A percentile compares a stretch with the other conserved stretches of the same genome.
phyloP scores from a whole-genome alignment of 2,113 vertebrate genomes.

The Microtus ochrogaster region DNA sequence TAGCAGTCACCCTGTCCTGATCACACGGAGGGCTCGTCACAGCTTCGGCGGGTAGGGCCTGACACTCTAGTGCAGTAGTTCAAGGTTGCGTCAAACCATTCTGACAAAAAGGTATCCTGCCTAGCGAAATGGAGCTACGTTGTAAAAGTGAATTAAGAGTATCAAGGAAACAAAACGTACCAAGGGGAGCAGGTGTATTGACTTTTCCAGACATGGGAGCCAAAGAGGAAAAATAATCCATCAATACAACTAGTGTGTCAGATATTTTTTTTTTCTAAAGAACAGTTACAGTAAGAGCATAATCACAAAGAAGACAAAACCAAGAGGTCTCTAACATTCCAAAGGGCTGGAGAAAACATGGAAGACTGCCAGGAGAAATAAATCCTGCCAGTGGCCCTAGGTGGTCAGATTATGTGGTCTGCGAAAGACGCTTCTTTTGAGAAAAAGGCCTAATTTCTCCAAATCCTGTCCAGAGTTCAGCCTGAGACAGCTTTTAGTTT shows the following conservation, averaged over 20 bases:
- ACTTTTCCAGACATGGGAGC: background rate
- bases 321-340: background rate
- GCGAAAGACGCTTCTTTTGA: background rate
- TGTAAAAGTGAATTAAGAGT: conserved; percentile 19
- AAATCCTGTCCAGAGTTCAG: background rate
- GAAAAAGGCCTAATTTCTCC: background rate
- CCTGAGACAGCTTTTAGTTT: background rate
- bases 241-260: background rate
- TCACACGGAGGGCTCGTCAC: background rate
- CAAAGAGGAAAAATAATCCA: background rate
- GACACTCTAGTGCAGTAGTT: background rate
- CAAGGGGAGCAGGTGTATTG: background rate
- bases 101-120: background rate
- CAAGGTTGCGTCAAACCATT: background rate
- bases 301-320: background rate
- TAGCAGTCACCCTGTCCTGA: background rate
- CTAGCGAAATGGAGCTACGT: conserved; percentile 11
- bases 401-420: background rate
- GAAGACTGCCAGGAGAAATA: background rate
- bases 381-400: background rate
- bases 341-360: background rate
- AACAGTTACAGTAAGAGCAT: background rate
- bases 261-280: background rate
- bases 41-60: too few relatives aligned
- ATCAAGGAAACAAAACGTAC: conserved; percentile 11